A percentile compares a stretch with the other conserved stretches of the same genome.
Evolutionary conservation across 2,888 invertebrate species (phyloP).

Genomic region (Pollenia angustigena): DNA sequence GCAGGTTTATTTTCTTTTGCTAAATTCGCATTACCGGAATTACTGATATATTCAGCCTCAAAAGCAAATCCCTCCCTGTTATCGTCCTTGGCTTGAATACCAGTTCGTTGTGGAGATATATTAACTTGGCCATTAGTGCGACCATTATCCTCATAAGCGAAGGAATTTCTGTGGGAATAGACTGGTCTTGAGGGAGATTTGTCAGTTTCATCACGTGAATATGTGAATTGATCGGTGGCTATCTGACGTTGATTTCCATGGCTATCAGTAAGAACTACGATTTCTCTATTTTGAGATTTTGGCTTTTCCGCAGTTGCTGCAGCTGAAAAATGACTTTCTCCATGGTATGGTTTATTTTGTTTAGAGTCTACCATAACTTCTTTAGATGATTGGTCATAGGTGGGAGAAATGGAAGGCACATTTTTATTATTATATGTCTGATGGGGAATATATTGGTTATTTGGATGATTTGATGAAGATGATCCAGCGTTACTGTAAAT

Average conservation of each 20-base stretch:
- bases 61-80: constrained; percentile 61
- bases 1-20: constrained; percentile 78
- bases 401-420: constrained; percentile 76
- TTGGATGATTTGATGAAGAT: constrained; percentile 55
- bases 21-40: constrained; percentile 76
- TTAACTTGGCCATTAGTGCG: constrained; percentile 57
- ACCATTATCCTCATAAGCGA: constrained; percentile 37
- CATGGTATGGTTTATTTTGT: constrained; percentile 70
- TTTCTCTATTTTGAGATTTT: constrained; percentile 72
- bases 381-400: constrained; percentile 78
- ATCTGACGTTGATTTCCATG: constrained; percentile 78
- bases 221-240: constrained; percentile 78
- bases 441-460: constrained; percentile 70
- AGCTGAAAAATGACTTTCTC: constrained; percentile 60
- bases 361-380: constrained; percentile 78
- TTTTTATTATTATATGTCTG: constrained; percentile 53
- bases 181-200: constrained; percentile 41
- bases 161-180: constrained; percentile 46
- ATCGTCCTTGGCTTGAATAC: constrained; percentile 38
- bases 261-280: constrained; percentile 76
- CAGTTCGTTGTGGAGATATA: constrained; percentile 46
- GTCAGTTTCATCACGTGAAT: constrained; percentile 77
- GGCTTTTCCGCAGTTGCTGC: constrained; percentile 67
- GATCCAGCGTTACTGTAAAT: constrained; percentile 61
- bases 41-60: constrained; percentile 79